phyloP scores from a whole-genome alignment of 2,888 invertebrate genomes.

The Disparrhopalites patrizii region DNA sequence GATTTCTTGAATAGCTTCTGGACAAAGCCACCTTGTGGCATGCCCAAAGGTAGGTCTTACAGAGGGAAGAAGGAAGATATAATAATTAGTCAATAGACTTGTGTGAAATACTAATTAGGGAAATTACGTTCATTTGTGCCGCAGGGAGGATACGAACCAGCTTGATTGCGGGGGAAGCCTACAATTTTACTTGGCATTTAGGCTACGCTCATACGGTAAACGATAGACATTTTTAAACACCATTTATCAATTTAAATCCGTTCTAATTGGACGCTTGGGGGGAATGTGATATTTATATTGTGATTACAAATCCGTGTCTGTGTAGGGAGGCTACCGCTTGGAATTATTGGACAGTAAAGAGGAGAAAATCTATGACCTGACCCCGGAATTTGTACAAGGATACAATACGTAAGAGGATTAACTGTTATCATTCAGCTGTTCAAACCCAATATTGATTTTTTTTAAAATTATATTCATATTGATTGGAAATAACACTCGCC shows the following conservation, averaged over 20 bases:
- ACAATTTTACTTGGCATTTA: constrained; percentile 47
- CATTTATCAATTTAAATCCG: not conserved
- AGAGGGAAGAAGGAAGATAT: too few relatives aligned
- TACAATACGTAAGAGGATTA: constrained; percentile 75
- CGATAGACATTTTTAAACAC: not conserved
- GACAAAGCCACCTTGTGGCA: constrained; percentile 88
- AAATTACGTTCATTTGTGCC: not conserved
- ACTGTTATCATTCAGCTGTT: not conserved
- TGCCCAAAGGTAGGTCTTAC: constrained; percentile 95
- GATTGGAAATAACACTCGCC: too few relatives aligned
- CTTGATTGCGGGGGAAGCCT: constrained; percentile 40
- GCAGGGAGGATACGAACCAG: constrained; percentile 43
- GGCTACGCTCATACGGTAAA: constrained; percentile 46
- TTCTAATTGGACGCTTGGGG: not conserved
- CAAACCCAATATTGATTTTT: not conserved
- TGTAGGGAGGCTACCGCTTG: constrained; percentile 84
- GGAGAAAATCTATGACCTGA: constrained; percentile 78
- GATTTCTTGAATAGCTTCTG: constrained; percentile 89
- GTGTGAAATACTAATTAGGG: not conserved
- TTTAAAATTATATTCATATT: too few relatives aligned
- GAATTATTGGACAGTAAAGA: constrained; percentile 81
- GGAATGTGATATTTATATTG: not conserved
- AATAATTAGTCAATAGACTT: constrained; percentile 51
- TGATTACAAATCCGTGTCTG: constrained; percentile 43
- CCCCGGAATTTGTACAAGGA: constrained; percentile 73